Evolutionary conservation across 2,888 invertebrate species (phyloP).

Genomic region (Caenorhabditis becei): DNA sequence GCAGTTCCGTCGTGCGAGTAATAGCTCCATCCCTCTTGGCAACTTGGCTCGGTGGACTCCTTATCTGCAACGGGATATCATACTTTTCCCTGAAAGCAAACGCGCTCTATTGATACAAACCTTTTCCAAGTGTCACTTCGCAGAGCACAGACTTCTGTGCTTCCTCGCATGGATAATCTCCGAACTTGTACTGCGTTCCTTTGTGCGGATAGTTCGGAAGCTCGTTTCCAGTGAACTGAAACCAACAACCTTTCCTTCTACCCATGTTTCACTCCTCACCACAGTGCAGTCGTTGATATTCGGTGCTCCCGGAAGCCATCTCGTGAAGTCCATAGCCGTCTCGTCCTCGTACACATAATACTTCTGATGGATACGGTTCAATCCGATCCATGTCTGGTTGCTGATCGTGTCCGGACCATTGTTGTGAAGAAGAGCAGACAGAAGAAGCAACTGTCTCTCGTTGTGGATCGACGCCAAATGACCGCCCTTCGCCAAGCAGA

Average conservation of each 20-base stretch:
- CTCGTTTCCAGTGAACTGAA: constrained; percentile 58
- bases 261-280: too few relatives aligned
- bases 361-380: constrained; percentile 60
- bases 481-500: constrained; percentile 66
- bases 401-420: constrained; percentile 32
- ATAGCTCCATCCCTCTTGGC: constrained; percentile 53
- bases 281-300: constrained; percentile 59
- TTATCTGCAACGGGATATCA: constrained; percentile 19
- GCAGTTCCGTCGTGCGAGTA: constrained; percentile 39
- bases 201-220: constrained; percentile 55
- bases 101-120: background rate
- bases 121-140: constrained; percentile 48
- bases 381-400: constrained; percentile 56
- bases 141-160: constrained; percentile 45
- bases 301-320: constrained; percentile 61
- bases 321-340: constrained; percentile 54
- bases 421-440: constrained; percentile 57
- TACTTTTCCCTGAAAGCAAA: background rate
- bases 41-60: constrained; percentile 19
- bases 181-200: constrained; percentile 56
- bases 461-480: constrained; percentile 71
- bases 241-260: background rate
- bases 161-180: constrained; percentile 52
- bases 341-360: constrained; percentile 57
- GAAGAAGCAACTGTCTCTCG: constrained; percentile 43